Base-by-base conservation (phyloP, 2,113 vertebrate species). In the Platichthys flesus region DNA sequence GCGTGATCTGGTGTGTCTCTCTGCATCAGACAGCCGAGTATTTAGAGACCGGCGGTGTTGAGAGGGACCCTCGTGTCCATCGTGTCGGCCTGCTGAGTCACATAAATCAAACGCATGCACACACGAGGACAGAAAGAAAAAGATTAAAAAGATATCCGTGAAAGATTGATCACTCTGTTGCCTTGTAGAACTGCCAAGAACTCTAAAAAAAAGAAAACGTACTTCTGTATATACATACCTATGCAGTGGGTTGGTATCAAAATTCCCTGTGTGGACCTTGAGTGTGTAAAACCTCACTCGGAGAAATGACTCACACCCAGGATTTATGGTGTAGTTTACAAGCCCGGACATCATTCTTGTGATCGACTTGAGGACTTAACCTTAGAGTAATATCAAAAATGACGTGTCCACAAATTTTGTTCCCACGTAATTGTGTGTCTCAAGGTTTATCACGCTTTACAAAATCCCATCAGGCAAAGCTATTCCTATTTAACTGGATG, bases 61-160 rank as follows among this genome's bases (percentile, higher is more conserved):
- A 54, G 76, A 20, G 76, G 69, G 71, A 68, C 56, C 56, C 5
- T 26, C 23, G 59, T 23, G 40, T 89, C 85, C 83, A 45, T 45
- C 37, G 61, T 52, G 78, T 79, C 80, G 78, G 78, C 81, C 71
- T 56, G 79, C 86, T 76, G 78, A 76, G 86, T 74, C 69, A 79
- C 85, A 93, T 93, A 90, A 91, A 93, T 93, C 90, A 90, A 88
- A 82, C 71, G 69, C 80, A 73, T 74, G 70, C 78, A 78, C 85
- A 79, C 76, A 85, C 79, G 84, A 86, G 90, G 88, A 88, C 92
- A 87, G 85, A 70, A 71, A 89, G 76, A 84, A 78, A 90, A 52
- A 94, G 92, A 94, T 93, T 92, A 92, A 93, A 93, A 91, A 89
- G 78, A 91, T 90, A 86, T 75, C 74, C 71, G 74, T 74, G 87